Conservation (phyloP, 1,140 invertebrate genomes). For the Trichomalopsis sarcophagae region DNA sequence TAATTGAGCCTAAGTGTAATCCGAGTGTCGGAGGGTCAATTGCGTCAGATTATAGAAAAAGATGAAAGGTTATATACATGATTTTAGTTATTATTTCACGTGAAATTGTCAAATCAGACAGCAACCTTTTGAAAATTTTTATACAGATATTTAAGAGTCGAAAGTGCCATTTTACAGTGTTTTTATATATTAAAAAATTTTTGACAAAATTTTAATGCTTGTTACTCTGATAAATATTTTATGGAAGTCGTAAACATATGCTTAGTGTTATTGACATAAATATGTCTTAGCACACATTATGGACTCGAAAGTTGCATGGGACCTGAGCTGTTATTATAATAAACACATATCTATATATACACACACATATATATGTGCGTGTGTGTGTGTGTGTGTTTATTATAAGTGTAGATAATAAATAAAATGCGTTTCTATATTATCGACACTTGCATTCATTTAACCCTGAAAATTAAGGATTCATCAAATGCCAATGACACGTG, state of each 20-base stretch:
- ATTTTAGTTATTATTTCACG: background rate
- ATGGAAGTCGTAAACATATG: background rate
- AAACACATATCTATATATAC: background rate
- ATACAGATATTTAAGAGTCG: background rate
- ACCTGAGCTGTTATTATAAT: constrained; percentile 27
- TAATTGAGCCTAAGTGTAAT: background rate
- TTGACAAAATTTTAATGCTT: background rate
- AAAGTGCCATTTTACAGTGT: background rate
- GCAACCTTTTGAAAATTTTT: background rate
- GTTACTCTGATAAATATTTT: background rate
- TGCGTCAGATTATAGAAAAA: background rate
- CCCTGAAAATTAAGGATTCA: background rate
- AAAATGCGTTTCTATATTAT: constrained; percentile 25
- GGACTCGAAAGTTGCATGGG: constrained; percentile 15
- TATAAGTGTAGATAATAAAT: constrained; percentile 8
- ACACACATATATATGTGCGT: too few relatives aligned
- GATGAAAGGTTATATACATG: background rate
- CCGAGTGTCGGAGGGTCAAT: background rate
- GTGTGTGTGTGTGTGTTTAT: too few relatives aligned
- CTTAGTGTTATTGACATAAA: background rate
- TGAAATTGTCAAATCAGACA: background rate
- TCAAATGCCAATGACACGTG: background rate
- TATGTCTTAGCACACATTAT: background rate
- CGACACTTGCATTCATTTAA: background rate
- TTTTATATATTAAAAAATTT: background rate